These are phyloP conservation scores for Euphydryas editha DNA, from an alignment of 2,888 invertebrate species.

Conservation along the genomic window DNA sequence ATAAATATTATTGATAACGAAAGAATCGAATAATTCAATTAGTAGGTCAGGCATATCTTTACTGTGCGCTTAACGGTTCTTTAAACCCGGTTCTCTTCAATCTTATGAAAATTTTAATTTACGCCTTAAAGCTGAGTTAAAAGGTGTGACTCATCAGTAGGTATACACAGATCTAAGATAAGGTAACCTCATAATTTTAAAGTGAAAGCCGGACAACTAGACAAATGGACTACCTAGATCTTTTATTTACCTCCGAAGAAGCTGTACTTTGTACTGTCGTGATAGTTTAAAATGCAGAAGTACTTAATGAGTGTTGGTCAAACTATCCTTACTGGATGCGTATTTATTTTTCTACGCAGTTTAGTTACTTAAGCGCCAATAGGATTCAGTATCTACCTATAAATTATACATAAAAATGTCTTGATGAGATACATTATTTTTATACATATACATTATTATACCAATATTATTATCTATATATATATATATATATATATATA, in stretches of 20 bases:
- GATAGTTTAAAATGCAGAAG: slow-evolving; percentile 20
- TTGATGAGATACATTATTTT: no score
- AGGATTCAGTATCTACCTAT: no score
- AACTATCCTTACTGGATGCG: slow-evolving; percentile 11
- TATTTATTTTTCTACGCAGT: background rate
- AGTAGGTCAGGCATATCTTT: slow-evolving; percentile 67
- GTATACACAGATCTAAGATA: slow-evolving; percentile 31
- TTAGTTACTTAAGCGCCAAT: no score
- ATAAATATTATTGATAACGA: slow-evolving; percentile 53
- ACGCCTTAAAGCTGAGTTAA: slow-evolving; percentile 16
- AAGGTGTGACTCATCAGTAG: slow-evolving; percentile 22
- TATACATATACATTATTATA: no score
- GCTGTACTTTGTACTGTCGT: slow-evolving; percentile 19
- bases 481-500: no score
- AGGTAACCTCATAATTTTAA: slow-evolving; percentile 54
- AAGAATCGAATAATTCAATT: slow-evolving; percentile 54
- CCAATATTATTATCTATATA: no score
- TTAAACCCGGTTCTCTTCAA: slow-evolving; percentile 47
- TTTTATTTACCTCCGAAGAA: slow-evolving; percentile 41
- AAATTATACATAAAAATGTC: no score
- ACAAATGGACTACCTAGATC: slow-evolving; percentile 47
- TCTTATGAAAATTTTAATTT: slow-evolving; percentile 23
- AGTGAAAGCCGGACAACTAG: slow-evolving; percentile 61
- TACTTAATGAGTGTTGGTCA: slow-evolving; percentile 30
- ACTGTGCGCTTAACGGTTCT: slow-evolving; percentile 71